Percentiles rank a stretch among this genome's conserved stretches.
Conservation (phyloP, 2,888 invertebrate species). For the Melanargia galathea region DNA sequence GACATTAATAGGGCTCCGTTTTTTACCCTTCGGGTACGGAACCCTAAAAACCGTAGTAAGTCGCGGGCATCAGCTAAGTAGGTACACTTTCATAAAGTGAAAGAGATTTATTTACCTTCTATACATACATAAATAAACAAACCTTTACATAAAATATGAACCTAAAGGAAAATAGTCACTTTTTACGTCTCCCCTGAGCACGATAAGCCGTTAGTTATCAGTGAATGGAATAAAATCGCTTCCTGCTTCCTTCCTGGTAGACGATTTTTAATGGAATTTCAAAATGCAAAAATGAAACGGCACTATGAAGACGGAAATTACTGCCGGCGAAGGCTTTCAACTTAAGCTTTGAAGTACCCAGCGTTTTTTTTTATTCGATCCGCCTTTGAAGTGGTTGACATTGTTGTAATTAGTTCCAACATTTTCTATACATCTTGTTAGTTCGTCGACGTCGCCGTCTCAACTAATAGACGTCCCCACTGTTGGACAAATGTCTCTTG, state of each 20-base stretch:
- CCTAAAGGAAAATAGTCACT: neutral
- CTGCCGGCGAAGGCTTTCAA: conserved; percentile 26
- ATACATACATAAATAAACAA: neutral
- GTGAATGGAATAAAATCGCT: conserved; percentile 14
- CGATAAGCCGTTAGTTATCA: conserved; percentile 20
- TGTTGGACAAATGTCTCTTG: too few relatives aligned
- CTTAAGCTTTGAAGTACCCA: conserved; percentile 27
- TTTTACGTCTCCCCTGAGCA: neutral
- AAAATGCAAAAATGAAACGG: conserved; percentile 34
- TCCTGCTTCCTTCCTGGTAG: conserved; percentile 15
- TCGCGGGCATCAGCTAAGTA: too few relatives aligned
- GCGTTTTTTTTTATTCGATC: conserved; percentile 33
- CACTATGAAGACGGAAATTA: conserved; percentile 32
- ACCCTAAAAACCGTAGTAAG: too few relatives aligned
- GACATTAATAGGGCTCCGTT: too few relatives aligned
- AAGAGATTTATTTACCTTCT: too few relatives aligned
- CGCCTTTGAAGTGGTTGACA: conserved; percentile 27
- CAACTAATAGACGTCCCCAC: neutral
- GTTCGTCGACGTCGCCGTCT: neutral
- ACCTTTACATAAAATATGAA: neutral
- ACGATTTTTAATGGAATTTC: conserved; percentile 28
- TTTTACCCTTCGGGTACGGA: too few relatives aligned
- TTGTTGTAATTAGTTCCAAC: conserved; percentile 17
- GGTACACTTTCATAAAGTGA: too few relatives aligned
- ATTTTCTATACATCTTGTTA: neutral